Evolutionary conservation across 1,140 invertebrate species (phyloP), one percentile per base, ranked within the genome.

Genomic region (Trichonephila clavata): DNA sequence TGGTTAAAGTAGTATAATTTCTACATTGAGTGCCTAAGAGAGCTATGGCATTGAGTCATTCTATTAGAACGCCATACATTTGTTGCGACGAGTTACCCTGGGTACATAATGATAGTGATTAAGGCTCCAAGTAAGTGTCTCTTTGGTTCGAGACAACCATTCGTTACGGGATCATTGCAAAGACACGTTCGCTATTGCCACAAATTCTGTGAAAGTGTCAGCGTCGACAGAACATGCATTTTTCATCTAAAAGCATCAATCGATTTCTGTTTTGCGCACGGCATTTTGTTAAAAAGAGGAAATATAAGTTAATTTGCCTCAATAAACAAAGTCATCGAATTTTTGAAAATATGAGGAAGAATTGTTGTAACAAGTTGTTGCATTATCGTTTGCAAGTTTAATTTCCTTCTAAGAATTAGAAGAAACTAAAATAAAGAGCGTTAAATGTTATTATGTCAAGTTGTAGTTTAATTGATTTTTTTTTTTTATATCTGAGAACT

Each of bases 1-100:
- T 77, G 71, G 32, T 77, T 77, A 77, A 77, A 77, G 32, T 77
- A 77, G 71, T 77, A 32, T 77, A 77, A 77, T 77, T 77, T 77
- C 18, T 27, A 16, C 71, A 77, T 77, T 77, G 71, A 39, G 32
- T 27, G 71, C 18, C 71, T 39, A 18, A 32, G 71, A 77, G 32
- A 24, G 68, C 27, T n/a, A 24, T 24, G 68, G n/a, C 6, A 27
- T 77, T 77, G 71, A 77, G 71, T 77, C 71, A 77, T 27, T 77
- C 27, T 27, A 39, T 39, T 39, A 24, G 3, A 27, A 27, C 27
- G 18, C 32, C 24, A 39, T 77, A 77, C 71, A 77, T 77, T 77
- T 77, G 10, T 24, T 16, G 39, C 14, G 71, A 32, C 16, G 32
- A 16, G 10, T 10, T 77, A 27, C 71, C 14, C 68, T 3, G 10